Percentiles rank a stretch among this genome's conserved stretches.
These are phyloP conservation scores for Bolborhynchus lineola DNA, from an alignment of 2,113 vertebrate genomes.

Conservation along the genomic window DNA sequence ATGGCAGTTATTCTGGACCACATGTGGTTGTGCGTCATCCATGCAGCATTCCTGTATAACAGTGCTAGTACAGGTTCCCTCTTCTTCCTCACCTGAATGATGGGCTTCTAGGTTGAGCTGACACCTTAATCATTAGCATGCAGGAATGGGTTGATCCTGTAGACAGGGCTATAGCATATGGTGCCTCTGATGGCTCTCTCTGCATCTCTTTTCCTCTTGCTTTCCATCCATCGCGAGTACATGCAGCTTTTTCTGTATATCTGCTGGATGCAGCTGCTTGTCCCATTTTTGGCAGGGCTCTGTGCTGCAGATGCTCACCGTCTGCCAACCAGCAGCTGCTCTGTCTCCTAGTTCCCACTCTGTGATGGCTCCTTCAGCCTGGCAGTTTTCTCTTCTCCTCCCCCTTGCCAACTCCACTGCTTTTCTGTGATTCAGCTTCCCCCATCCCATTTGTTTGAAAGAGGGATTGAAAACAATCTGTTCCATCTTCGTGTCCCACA, in stretches of 20 bases:
- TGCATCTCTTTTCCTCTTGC: not conserved
- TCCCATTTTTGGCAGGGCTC: not conserved
- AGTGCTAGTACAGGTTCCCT: not conserved
- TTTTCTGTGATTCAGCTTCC: not conserved
- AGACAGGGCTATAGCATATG: not conserved
- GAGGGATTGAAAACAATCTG: not conserved
- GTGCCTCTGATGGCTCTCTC: not conserved
- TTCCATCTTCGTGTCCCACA: not conserved
- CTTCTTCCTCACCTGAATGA: not conserved
- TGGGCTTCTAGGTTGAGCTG: not conserved
- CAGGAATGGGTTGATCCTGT: not conserved
- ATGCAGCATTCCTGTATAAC: rapidly evolving
- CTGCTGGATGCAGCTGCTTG: not conserved
- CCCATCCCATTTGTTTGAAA: not conserved
- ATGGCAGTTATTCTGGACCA: rapidly evolving
- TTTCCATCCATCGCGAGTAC: not conserved
- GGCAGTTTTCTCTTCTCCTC: not conserved
- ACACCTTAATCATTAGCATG: not conserved
- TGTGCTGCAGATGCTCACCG: conserved; percentile 19
- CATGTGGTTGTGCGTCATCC: rapidly evolving
- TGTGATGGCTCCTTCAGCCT: not conserved
- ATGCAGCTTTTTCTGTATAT: not conserved
- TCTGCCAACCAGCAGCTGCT: conserved; percentile 46
- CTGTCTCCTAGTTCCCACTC: not conserved
- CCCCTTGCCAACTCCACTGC: not conserved